These are phyloP conservation scores for Lepilemur septentrionalis DNA, from an alignment of 2,797 vertebrate species.

Conservation along the genomic window DNA sequence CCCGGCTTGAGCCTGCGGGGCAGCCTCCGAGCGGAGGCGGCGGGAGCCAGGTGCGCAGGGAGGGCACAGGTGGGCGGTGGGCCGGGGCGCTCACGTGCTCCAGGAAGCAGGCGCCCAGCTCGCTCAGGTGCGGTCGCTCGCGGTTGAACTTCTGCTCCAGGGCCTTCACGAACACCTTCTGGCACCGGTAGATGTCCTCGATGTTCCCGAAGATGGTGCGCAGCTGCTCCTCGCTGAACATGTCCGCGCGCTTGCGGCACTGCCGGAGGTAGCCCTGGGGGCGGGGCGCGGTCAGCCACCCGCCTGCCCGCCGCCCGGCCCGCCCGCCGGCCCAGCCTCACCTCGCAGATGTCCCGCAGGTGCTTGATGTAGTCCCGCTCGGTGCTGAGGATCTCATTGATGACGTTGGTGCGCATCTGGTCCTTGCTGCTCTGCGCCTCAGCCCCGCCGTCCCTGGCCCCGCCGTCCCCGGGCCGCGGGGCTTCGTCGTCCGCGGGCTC, in stretches of 20 bases:
- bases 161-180: conserved; percentile 94
- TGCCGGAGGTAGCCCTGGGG: conserved; percentile 96
- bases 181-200: conserved; percentile 96
- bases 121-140: conserved; percentile 95
- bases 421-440: conserved; percentile 92
- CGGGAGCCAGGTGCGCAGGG: neutral
- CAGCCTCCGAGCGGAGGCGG: neutral
- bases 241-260: conserved; percentile 94
- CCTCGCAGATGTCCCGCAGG: conserved; percentile 97
- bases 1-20: too few species aligned
- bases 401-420: conserved; percentile 97
- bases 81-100: conserved; percentile 90
- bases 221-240: conserved; percentile 97
- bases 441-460: conserved; percentile 77
- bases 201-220: conserved; percentile 97
- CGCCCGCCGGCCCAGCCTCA: conserved; percentile 67
- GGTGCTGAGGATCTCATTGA: conserved; percentile 97
- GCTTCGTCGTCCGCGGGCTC: conserved; percentile 93
- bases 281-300: neutral
- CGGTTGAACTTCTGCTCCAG: conserved; percentile 95
- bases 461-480: conserved; percentile 85
- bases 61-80: fast-evolving
- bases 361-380: conserved; percentile 98
- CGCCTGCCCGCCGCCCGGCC: fast-evolving
- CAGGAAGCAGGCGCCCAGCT: conserved; percentile 96